Base-by-base conservation (phyloP, 35 echinoderm and acorn worm genomes). In the Heliocidaris erythrogramma region DNA sequence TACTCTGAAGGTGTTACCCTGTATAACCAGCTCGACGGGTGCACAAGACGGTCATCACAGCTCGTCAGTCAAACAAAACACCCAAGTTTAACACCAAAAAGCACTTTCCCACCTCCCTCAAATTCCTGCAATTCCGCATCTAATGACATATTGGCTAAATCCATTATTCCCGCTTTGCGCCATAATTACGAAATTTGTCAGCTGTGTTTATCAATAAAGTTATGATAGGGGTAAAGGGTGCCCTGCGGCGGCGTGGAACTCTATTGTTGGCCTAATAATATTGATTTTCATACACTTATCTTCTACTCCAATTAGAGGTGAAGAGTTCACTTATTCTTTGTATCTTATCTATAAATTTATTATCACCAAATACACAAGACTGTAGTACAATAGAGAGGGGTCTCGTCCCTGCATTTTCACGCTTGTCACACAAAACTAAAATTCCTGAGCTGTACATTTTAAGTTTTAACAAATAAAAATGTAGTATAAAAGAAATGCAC, bases 151-250 rank as follows among this genome's bases (percentile, higher is more conserved):
- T 78, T 24, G 18, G 65, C 65, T n/a, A 24, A n/a, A 78, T 78
- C 65, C 17, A 78, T 78, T 78, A 78, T 78, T n/a, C 65, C 65
- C 65, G 65, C 65, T 78, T 78, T 78, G 65, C 65, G 65, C 65
- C 65, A n/a, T 78, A 78, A 78, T 78, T 78, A 78, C 27, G 65
- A 78, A 78, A 78, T 78, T 78, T 78, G 65, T 78, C 65, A 78
- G 65, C 65, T 78, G 65, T 78, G 65, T 27, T 78, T 78, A 78
- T 78, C 65, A 78, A 78, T 78, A 78, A 78, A 78, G 27, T 78
- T 78, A 78, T 78, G 65, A 78, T 78, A 78, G 65, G 21, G 65
- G 65, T 78, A 78, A 78, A 78, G 18, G 8, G 17, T 27, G 1
- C 65, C 65, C 65, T 24, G 65, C 21, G 24, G 65, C 27, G 65